Percentiles rank a stretch among this genome's conserved stretches.
These are phyloP conservation scores for Pristionchus entomophagus DNA, from an alignment of 2,888 invertebrate species.

Conservation along the genomic window DNA sequence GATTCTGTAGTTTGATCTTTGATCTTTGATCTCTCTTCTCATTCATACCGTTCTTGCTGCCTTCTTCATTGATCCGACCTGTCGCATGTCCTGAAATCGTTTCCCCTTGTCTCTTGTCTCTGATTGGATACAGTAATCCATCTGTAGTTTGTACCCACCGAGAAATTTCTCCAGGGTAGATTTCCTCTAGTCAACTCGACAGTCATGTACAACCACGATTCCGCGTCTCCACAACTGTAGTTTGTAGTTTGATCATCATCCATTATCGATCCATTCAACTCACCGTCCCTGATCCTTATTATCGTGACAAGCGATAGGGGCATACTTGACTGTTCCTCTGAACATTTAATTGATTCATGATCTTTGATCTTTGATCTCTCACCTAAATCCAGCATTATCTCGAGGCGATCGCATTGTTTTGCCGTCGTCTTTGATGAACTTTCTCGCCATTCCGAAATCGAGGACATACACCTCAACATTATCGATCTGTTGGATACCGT, in stretches of 20 bases:
- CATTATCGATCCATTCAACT: neutral
- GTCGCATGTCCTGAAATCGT: slow-evolving; percentile 58
- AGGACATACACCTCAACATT: slow-evolving; percentile 65
- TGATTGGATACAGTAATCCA: neutral
- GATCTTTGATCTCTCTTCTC: slow-evolving; percentile 12
- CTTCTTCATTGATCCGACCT: slow-evolving; percentile 66
- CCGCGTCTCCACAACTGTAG: slow-evolving; percentile 64
- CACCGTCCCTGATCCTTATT: slow-evolving; percentile 48
- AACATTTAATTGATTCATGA: neutral
- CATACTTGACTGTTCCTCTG: slow-evolving; percentile 66
- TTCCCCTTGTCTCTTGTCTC: too few species aligned
- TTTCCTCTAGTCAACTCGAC: slow-evolving; percentile 68
- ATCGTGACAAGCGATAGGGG: slow-evolving; percentile 67
- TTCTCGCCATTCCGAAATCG: slow-evolving; percentile 71
- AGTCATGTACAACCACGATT: slow-evolving; percentile 69
- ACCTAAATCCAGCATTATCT: slow-evolving; percentile 66
- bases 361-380: slow-evolving; percentile 1
- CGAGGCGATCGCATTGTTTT: slow-evolving; percentile 65
- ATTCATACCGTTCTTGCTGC: slow-evolving; percentile 50
- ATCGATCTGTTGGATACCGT: neutral
- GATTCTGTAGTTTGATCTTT: slow-evolving; percentile 47
- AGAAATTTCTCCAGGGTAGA: slow-evolving; percentile 69
- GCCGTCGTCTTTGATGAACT: slow-evolving; percentile 69
- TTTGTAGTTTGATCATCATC: neutral
- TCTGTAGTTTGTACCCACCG: slow-evolving; percentile 16